Evolutionary conservation across 2,888 invertebrate genomes (phyloP).

Genomic region (Macaria liturata): DNA sequence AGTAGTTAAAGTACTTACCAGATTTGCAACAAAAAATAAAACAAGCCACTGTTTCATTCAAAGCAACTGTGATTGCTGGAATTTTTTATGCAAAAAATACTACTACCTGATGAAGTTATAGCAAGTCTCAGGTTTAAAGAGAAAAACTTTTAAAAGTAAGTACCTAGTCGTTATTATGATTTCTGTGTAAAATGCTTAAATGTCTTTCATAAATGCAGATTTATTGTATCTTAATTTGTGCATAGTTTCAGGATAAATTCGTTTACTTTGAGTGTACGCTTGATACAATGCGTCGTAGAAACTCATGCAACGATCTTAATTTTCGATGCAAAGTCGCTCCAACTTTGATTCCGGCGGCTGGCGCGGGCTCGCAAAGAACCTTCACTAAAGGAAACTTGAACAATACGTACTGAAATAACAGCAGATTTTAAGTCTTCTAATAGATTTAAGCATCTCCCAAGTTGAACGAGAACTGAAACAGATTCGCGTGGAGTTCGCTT

Average conservation of each 20-base stretch:
- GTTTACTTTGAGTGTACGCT: too few species aligned
- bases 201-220: too few species aligned
- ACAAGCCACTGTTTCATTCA: slow-evolving; percentile 41
- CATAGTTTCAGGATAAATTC: too few species aligned
- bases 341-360: slow-evolving; percentile 2
- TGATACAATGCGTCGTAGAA: neutral
- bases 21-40: slow-evolving; percentile 45
- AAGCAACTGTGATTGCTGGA: slow-evolving; percentile 44
- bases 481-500: slow-evolving; percentile 47
- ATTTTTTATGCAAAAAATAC: slow-evolving; percentile 41
- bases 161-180: too few species aligned
- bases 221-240: too few species aligned
- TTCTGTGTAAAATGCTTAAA: too few species aligned
- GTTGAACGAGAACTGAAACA: slow-evolving; percentile 46
- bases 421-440: slow-evolving; percentile 36
- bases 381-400: slow-evolving; percentile 17
- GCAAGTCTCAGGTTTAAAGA: slow-evolving; percentile 10
- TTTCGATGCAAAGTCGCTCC: slow-evolving; percentile 1
- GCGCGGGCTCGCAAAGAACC: neutral
- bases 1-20: slow-evolving; percentile 38
- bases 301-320: neutral
- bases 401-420: slow-evolving; percentile 25
- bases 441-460: slow-evolving; percentile 47
- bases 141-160: slow-evolving; percentile 1
- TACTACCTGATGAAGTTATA: slow-evolving; percentile 25